Base-by-base conservation (phyloP, 2,888 invertebrate genomes). In the Euplagia quadripunctaria region DNA sequence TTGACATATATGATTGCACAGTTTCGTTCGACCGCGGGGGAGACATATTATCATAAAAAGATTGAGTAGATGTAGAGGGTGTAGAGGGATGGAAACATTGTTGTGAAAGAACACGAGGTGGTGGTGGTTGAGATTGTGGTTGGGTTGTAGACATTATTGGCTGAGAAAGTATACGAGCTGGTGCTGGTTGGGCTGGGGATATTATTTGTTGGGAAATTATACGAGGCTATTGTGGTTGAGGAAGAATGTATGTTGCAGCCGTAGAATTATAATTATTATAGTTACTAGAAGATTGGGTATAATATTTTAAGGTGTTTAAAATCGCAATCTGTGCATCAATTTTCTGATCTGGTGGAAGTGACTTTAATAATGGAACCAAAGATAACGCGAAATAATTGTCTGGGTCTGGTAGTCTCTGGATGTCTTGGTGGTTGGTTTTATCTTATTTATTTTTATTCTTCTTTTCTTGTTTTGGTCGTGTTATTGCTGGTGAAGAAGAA, bases 251-350 rank as follows among this genome's bases (percentile, higher is more conserved):
- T 72, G 72, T 68, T 68, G 67, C 64, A 72, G 68, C 73, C 65
- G 73, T 70, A 73, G 68, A 69, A 74, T 70, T 70, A 70, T 70
- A 70, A 73, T 68, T 67, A 73, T 63, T 64, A 65, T 58, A 68
- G 69, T 68, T 69, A 73, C 65, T 69, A 69, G 70, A 70, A 69
- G 73, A 69, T 73, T 16, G 69, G 55, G 61, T 73, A 73, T 73
- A 73, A 73, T 70, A 70, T 69, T 73, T 73, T 70, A 73, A 58
- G 68, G 73, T 73, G 73, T 73, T 69, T 66, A 73, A 70, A 73
- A 73, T 73, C 64, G 73, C 70, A 73, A 73, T 65, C 69, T 69
- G 66, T 66, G 75, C 75, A 75, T 75, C 68, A 72, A 72, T 72
- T 71, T 72, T 75, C 69, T 75, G 69, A 75, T 73, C 69, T 65